Evolutionary conservation across 2,888 invertebrate genomes (phyloP), one percentile per base, ranked within the genome.

Genomic region (Falcaria lacertinaria): DNA sequence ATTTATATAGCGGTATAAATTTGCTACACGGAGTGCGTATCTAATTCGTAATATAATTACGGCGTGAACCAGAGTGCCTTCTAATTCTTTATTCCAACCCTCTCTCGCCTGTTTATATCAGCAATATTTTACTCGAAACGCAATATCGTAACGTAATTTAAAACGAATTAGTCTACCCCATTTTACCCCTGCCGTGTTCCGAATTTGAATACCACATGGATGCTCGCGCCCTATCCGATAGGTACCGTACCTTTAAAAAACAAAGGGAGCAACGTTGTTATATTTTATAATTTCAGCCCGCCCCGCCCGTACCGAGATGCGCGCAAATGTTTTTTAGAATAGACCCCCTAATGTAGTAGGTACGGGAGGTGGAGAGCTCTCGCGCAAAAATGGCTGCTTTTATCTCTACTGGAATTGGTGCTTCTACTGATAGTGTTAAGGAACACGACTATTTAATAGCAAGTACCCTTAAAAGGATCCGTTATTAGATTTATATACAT

Each of bases 111-210:
- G 77, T 85, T 81, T 83, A 82, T 82, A 72, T 77, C 75, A 63
- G 78, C 79, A 64, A 87, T 85, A 88, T 81, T 82, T 84, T 75
- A 77, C 74, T 71, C 73, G 60, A 64, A 79, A 80, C 65, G 86
- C 76, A 89, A 88, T 89, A 89, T 86, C 83, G 83, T 86, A 87
- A 87, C 80, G 85, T 82, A 89, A 89, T 89, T 88, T 88, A 83
- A 89, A 89, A 84, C 85, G 74, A 89, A 89, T 89, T 89, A 89
- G 88, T 79, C 76, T 78, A 64, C 86, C 88, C 89, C 82, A 89
- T 87, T 79, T 76, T 78, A 64, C 86, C 88, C 89, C 82, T 78
- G 75, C 77, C 50, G 69, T 66, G 74, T 70, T 69, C 63, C 67
- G 71, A 83, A 88, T 89, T 89, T 89, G 83, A 87, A 88, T 87